Conservation (phyloP, 2,888 invertebrate species). For the Napeogenes inachia region DNA sequence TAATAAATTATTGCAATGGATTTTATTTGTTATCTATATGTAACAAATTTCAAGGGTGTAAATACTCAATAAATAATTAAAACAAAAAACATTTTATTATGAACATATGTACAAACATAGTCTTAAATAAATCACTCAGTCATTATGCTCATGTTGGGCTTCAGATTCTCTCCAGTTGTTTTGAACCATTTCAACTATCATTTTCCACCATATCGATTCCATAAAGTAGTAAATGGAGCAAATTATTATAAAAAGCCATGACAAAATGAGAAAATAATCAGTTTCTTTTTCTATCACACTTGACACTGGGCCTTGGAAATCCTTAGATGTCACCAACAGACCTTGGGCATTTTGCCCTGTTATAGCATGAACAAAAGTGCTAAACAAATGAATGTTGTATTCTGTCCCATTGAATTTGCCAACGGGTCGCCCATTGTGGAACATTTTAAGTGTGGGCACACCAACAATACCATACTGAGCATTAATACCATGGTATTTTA, state of each 20-base stretch:
- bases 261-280: constrained; percentile 88
- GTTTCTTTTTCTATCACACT: constrained; percentile 85
- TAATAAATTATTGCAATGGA: constrained; percentile 23
- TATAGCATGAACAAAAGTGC: constrained; percentile 85
- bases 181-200: constrained; percentile 88
- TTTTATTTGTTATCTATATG: no score
- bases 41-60: constrained; percentile 6
- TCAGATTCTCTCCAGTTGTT: constrained; percentile 93
- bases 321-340: constrained; percentile 84
- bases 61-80: constrained; percentile 11
- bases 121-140: constrained; percentile 53
- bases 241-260: constrained; percentile 90
- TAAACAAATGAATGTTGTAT: constrained; percentile 87
- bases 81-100: constrained; percentile 23
- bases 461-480: constrained; percentile 95
- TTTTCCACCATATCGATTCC: constrained; percentile 85
- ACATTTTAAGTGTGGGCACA: constrained; percentile 91
- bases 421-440: constrained; percentile 91
- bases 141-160: constrained; percentile 87
- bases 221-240: constrained; percentile 86
- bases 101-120: constrained; percentile 25
- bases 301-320: constrained; percentile 88
- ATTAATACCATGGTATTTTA: constrained; percentile 88
- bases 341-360: constrained; percentile 83
- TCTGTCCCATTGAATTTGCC: constrained; percentile 90